A percentile compares a stretch with the other conserved stretches of the same genome.
Evolutionary conservation across 2,888 invertebrate species (phyloP).

Genomic region (Napeogenes sylphis): DNA sequence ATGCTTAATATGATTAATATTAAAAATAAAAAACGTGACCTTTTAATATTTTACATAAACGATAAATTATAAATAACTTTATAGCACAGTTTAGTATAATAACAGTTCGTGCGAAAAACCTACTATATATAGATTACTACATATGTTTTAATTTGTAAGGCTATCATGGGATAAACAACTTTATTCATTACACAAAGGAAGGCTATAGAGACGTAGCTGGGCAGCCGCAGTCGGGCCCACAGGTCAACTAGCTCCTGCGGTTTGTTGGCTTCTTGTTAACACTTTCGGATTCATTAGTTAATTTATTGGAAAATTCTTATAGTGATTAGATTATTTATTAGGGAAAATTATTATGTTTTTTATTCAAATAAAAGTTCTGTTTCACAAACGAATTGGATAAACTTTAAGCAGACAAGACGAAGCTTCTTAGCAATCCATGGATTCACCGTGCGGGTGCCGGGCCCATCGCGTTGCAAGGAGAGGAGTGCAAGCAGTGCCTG

Average conservation of each 20-base stretch:
- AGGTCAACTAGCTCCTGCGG: conserved; percentile 39
- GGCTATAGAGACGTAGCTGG: conserved; percentile 26
- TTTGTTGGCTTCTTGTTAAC: conserved; percentile 26
- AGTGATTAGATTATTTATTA: not conserved
- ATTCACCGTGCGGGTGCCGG: too few relatives aligned
- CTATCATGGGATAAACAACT: not conserved
- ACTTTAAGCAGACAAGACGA: too few relatives aligned
- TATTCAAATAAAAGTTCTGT: not conserved
- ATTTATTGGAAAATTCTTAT: not conserved
- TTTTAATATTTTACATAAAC: not conserved
- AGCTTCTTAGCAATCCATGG: too few relatives aligned
- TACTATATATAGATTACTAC: too few relatives aligned
- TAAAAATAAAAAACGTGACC: not conserved
- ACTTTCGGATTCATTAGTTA: conserved; percentile 23
- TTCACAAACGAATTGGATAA: too few relatives aligned
- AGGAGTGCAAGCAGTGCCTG: too few relatives aligned
- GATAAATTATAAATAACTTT: not conserved
- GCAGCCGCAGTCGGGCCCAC: conserved; percentile 34
- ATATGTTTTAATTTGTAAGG: too few relatives aligned
- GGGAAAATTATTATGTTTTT: not conserved
- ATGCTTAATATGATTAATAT: not conserved
- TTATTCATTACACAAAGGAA: conserved; percentile 11
- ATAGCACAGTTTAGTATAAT: not conserved
- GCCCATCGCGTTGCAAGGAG: too few relatives aligned
- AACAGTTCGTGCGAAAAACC: too few relatives aligned